These are phyloP conservation scores for Amphimedon queenslandica DNA, from an alignment of 37 sponge, comb jelly and placozoan genomes.

Conservation along the genomic window DNA sequence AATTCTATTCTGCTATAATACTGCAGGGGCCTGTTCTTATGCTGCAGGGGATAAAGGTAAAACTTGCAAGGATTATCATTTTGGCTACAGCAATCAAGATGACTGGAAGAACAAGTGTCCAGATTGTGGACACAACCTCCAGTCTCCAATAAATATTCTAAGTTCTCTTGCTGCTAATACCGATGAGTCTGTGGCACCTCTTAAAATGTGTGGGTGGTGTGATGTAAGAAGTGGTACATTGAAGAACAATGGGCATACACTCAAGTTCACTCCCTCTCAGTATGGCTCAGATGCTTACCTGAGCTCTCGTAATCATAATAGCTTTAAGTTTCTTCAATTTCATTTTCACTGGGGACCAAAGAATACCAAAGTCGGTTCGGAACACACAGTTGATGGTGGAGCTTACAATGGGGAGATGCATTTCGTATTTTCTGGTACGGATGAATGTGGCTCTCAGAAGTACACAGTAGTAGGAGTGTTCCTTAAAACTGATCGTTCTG, in stretches of 20 bases:
- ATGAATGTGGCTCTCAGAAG: neutral
- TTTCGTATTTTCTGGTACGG: neutral
- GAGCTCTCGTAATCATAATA: neutral
- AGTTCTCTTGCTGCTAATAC: no score
- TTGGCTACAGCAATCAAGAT: no score
- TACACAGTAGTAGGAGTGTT: conserved; percentile 1
- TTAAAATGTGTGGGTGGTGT: no score
- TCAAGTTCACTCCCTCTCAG: neutral
- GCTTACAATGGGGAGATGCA: neutral
- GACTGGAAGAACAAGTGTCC: no score
- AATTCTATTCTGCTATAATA: no score
- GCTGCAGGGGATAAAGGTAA: no score
- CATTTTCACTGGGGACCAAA: conserved; percentile 15
- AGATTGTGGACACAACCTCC: no score
- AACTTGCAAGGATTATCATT: no score
- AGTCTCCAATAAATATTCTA: no score
- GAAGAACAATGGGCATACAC: neutral
- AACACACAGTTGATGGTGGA: neutral
- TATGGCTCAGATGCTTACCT: neutral
- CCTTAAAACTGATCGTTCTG: neutral
- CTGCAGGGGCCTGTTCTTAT: no score
- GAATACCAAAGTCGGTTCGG: neutral
- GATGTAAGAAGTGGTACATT: no score
- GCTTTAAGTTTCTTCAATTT: neutral
- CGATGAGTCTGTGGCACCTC: no score